Evolutionary conservation across 92 coral and sea anemone species (phyloP), one percentile per base, ranked within the genome.

Genomic region (Zoanthus sociatus): DNA sequence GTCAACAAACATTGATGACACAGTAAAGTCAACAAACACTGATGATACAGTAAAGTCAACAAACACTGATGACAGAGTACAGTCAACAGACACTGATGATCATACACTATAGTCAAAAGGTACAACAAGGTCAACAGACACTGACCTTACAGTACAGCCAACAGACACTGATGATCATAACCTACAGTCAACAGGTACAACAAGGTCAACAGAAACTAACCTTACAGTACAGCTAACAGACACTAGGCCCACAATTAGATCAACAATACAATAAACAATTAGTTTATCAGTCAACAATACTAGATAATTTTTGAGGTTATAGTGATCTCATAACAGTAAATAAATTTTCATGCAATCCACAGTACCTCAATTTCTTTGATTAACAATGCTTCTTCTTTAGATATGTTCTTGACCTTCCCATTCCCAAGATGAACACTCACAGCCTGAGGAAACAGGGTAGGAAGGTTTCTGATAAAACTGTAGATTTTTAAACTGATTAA

Each of bases 351-450:
- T 26, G 26, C 66, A 14, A 14, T 10, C 30, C 11, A 26, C 37
- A 18, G 6, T 71, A 97, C 99, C 98, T 97, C 98, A 68, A 97
- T 98, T 71, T 97, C 99, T 66, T 97, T 97, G 45, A 97, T 97
- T 13, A 97, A 90, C 45, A 97, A 84, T 17, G 99, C 99, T 74
- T 97, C 98, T 87, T 97, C 98, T 88, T 97, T 97, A 81, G 95
- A 88, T 50, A 97, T 94, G 78, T 95, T 92, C 89, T 97, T 94
- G 18, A 97, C 88, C 83, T 91, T 97, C 83, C 99, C 99, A 90
- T 91, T 97, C 69, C 98, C 99, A 75, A 97, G 94, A 78, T 88
- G 79, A 30, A 84, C 55, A 75, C 99, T 97, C 45, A 97, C 96
- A 69, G 92, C 89, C 99, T 97, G 48, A 30, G 46, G 7, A 33